Conservation (phyloP, 2,888 invertebrate species). For the Notodonta dromedarius region DNA sequence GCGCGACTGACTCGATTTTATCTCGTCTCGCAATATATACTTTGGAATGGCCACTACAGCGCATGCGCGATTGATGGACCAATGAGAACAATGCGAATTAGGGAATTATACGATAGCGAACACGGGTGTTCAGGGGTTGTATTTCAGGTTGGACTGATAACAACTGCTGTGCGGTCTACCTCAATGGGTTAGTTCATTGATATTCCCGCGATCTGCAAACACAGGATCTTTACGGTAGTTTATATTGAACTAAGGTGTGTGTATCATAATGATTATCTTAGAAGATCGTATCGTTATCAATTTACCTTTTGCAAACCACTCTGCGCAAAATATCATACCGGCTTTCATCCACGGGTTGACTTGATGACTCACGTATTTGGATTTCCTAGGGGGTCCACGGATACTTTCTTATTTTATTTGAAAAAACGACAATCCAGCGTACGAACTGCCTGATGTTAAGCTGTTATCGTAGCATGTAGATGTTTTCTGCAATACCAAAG, state of each 20-base stretch:
- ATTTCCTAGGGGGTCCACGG: too few species aligned
- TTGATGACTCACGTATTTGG: too few species aligned
- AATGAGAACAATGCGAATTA: slow-evolving; percentile 73
- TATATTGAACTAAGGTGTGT: neutral
- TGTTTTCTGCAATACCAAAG: too few species aligned
- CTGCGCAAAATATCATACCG: too few species aligned
- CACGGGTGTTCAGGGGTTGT: slow-evolving; percentile 38
- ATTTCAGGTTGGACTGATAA: slow-evolving; percentile 31
- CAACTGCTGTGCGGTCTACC: neutral
- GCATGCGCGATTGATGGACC: slow-evolving; percentile 76
- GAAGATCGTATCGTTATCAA: too few species aligned
- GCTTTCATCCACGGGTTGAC: too few species aligned
- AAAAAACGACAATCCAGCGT: too few species aligned
- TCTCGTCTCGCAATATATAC: slow-evolving; percentile 67
- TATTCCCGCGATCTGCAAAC: neutral
- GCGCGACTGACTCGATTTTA: slow-evolving; percentile 71
- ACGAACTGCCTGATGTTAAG: too few species aligned
- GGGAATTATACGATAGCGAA: slow-evolving; percentile 45
- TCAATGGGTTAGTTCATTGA: neutral
- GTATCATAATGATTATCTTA: neutral
- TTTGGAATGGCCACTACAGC: slow-evolving; percentile 54
- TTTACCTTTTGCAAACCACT: too few species aligned
- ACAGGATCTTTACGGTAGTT: neutral
- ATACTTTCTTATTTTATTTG: too few species aligned
- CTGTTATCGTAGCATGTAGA: too few species aligned